Conservation (phyloP, 2,888 invertebrate genomes). For the Tholera decimalis region DNA sequence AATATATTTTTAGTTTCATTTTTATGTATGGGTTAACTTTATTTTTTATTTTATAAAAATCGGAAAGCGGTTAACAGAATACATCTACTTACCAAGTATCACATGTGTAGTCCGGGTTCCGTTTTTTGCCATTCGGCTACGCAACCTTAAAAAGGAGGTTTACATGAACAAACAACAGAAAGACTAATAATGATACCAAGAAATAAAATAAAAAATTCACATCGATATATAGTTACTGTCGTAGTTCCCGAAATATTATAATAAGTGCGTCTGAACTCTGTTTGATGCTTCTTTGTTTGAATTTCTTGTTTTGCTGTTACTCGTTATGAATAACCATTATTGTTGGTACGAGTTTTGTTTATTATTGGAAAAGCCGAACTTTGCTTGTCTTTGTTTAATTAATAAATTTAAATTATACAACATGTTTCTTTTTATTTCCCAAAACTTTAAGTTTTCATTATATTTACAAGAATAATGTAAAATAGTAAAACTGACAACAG, state of each 20-base stretch:
- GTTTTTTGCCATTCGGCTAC: not conserved
- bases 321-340: not conserved
- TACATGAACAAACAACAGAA: not conserved
- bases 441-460: too few species aligned
- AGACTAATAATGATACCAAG: not conserved
- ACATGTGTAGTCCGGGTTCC: too few species aligned
- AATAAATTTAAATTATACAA: not conserved
- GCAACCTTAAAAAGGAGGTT: not conserved
- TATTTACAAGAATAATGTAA: too few species aligned
- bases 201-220: not conserved
- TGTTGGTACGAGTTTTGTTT: not conserved
- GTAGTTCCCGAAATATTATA: slow-evolving; percentile 4
- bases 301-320: not conserved
- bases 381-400: not conserved
- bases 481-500: too few species aligned
- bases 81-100: too few species aligned
- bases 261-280: not conserved
- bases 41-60: too few species aligned
- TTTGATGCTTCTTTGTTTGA: not conserved
- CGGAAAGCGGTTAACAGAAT: too few species aligned
- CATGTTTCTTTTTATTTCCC: not conserved
- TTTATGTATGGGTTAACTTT: too few species aligned
- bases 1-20: too few species aligned
- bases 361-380: not conserved
- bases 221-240: slow-evolving; percentile 10